A percentile compares a stretch with the other conserved stretches of the same genome.
Conservation (phyloP, 2,888 invertebrate species). For the Chirona hameri region DNA sequence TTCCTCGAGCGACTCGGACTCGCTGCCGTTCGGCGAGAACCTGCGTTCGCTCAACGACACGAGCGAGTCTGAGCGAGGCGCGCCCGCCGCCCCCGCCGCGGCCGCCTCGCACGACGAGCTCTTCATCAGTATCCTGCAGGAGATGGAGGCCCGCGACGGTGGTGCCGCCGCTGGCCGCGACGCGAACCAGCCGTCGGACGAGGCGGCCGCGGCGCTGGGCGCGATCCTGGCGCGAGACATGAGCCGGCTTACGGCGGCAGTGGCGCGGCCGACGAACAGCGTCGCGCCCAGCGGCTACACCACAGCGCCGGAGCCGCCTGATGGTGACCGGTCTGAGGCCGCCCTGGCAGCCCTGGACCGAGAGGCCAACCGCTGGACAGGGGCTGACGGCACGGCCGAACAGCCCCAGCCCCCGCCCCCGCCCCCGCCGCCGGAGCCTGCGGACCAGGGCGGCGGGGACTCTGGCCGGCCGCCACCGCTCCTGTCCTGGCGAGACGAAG, state of each 20-base stretch:
- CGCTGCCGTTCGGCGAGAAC: slow-evolving; percentile 22
- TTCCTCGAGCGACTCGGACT: not conserved
- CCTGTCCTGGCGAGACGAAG: not conserved
- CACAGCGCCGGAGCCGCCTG: not conserved
- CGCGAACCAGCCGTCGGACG: not conserved
- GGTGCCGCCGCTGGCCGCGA: not conserved
- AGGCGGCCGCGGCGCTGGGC: slow-evolving; percentile 5
- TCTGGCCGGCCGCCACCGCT: not conserved
- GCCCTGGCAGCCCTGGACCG: not conserved
- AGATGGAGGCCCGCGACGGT: not conserved
- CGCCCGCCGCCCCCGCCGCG: not conserved
- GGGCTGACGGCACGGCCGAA: too few species aligned
- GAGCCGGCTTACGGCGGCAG: not conserved
- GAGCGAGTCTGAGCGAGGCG: not conserved
- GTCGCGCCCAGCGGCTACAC: not conserved
- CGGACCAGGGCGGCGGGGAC: not conserved
- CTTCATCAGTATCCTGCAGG: slow-evolving; percentile 25
- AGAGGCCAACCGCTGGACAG: not conserved
- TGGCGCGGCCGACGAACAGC: not conserved
- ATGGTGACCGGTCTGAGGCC: not conserved
- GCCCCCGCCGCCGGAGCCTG: not conserved
- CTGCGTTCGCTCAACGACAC: slow-evolving; percentile 7
- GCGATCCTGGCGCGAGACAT: slow-evolving; percentile 23
- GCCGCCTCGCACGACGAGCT: not conserved
- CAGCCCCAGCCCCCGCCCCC: too few species aligned